Evolutionary conservation across 2,888 invertebrate genomes (phyloP), one percentile per base, ranked within the genome.

Genomic region (Nomada hirtipes): DNA sequence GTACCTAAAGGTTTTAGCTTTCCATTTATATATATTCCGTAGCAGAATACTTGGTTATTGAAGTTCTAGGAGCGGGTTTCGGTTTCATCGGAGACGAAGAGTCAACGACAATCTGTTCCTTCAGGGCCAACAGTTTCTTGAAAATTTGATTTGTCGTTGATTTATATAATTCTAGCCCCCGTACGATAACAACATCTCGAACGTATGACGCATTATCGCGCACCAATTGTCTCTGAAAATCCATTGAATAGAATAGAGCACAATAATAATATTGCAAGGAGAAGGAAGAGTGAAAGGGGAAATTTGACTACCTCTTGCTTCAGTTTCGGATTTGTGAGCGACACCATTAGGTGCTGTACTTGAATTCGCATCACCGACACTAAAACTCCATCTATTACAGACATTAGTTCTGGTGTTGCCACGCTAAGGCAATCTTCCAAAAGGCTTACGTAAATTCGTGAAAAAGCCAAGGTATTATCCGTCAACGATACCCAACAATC

Each of bases 401-500:
- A 95, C 93, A 97, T 95, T 91, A 97, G 95, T 92, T 97, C 97
- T 36, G 96, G 96, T 0, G 96, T 97, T 83, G 96, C 96, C 81
- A 98, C 94, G 90, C 96, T 96, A 86, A 98, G 93, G 86, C 98
- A 96, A 91, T 98, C 97, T 87, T 97, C 96, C 83, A 97, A 95
- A 80, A 98, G 95, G 36, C 96, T 95, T 60, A 97, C 94, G 89
- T 96, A 97, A 4, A 97, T 95, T 93, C 97, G 97, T 9, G 97
- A 96, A 94, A 98, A 98, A 91, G 97, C 96, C 84, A 97, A 95
- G 7, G 97, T 97, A 94, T 97, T 98, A 90, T 95, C 95, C 0
- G 98, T 98, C 89, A 98, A 94, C 85, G 96, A 96, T 69, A 98
- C 94, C 96, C 97, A 97, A 86, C 95, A 95, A 77, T 96, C 96